Evolutionary conservation across 2,113 vertebrate genomes (phyloP).

Genomic region (Aleadryas rufinucha): DNA sequence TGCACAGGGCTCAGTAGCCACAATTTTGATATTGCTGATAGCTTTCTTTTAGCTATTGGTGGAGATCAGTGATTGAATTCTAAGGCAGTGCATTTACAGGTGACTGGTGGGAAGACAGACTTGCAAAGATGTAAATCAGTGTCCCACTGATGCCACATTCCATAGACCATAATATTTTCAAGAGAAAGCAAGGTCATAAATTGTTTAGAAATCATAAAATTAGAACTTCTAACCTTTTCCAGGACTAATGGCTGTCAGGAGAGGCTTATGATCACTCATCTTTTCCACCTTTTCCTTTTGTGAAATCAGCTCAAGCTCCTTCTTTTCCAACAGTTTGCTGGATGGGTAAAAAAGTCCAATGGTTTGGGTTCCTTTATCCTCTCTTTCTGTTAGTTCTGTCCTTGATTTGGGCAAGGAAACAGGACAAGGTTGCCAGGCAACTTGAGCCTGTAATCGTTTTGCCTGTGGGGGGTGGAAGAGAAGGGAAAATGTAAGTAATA

Average conservation of each 20-base stretch:
- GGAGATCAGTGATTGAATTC: neutral
- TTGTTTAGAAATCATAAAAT: neutral
- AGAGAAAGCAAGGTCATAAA: neutral
- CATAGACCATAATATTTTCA: neutral
- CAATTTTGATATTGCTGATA: neutral
- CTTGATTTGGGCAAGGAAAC: neutral
- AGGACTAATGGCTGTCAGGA: conserved; percentile 85
- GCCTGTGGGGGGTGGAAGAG: neutral
- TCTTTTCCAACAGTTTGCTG: conserved; percentile 75
- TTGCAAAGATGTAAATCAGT: neutral
- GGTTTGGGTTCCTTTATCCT: conserved; percentile 83
- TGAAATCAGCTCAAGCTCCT: conserved; percentile 67
- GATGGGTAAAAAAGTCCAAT: conserved; percentile 89
- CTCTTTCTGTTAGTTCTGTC: conserved; percentile 18
- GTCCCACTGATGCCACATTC: neutral
- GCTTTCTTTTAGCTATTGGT: neutral
- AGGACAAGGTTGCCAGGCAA: conserved; percentile 67
- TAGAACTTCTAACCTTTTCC: conserved; percentile 80
- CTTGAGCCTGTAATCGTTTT: conserved; percentile 6
- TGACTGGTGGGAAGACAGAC: neutral
- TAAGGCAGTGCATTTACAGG: neutral
- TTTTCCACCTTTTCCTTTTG: conserved; percentile 72
- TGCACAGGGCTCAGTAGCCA: neutral
- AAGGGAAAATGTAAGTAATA: neutral
- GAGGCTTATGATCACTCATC: conserved; percentile 74